Evolutionary conservation across 2,797 vertebrate genomes (phyloP), one percentile per base, ranked within the genome.

Genomic region (Bucorvus abyssinicus): DNA sequence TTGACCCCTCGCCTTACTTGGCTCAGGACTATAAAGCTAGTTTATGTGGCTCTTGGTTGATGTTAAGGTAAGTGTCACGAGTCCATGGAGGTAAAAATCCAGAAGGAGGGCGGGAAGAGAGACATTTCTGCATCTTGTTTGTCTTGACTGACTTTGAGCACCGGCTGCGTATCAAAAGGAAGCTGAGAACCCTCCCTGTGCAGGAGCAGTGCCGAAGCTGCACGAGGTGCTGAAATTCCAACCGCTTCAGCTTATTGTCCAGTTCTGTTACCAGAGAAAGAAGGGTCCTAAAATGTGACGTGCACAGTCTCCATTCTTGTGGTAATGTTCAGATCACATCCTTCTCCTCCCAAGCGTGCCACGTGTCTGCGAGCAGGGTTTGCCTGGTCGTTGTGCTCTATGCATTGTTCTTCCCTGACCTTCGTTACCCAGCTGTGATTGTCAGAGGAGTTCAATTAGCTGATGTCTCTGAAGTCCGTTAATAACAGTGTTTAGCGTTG

Each of bases 401-500:
- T 3, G n/a, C 60, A 17, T 34, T 88, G 70, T 76, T 80, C 73
- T 76, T 73, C 2, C 2, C 70, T 94, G 85, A 55, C 74, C 90
- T 84, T 74, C 9, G 0, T 78, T 80, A 82, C 55, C 80, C 94
- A 94, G 69, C 94, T 87, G 88, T 49, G 56, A 38, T 78, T 7
- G 8, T 77, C 8, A 2, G 8, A 47, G 47, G 8, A 64, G 23
- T 82, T 88, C 17, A n/a, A 8, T 78, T 83, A 87, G 36, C 75
- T 73, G 32, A 34, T 19, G 20, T 75, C 65, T 79, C 55, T 36
- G 32, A 47, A 60, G 77, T 69, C 81, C 73, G 32, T 26, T 93
- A 89, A 92, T 92, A 60, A 71, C 84, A 90, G 84, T 64, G 75
- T 84, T 92, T 76, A 82, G 75, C 3, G n/a, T 24, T 95, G 87